A percentile compares a stretch with the other conserved stretches of the same genome.
phyloP scores from a whole-genome alignment of 2,797 vertebrate genomes.

The Cossypha heuglini region DNA sequence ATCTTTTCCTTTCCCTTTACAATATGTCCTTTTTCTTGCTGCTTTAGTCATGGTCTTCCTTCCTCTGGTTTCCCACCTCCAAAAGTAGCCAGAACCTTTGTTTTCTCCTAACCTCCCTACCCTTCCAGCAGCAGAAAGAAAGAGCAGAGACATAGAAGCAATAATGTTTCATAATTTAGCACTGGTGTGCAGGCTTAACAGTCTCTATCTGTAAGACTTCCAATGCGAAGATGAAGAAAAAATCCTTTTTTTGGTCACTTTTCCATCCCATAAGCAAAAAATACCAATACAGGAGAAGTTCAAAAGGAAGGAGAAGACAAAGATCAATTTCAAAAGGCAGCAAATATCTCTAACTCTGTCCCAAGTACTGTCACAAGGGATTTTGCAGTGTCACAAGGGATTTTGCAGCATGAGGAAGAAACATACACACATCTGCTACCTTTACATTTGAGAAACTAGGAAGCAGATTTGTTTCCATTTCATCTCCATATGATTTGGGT shows the following conservation, averaged over 20 bases:
- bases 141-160: conserved; percentile 5
- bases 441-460: not conserved
- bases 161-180: conserved; percentile 25
- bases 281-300: not conserved
- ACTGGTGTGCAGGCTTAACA: not conserved
- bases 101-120: not conserved
- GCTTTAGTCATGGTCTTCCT: not conserved
- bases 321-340: not conserved
- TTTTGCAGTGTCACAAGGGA: not conserved
- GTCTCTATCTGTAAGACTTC: not conserved
- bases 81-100: not conserved
- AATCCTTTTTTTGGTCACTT: not conserved
- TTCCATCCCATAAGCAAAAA: not conserved
- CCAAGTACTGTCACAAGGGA: not conserved
- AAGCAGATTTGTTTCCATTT: conserved; percentile 53
- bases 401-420: not conserved
- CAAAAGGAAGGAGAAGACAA: conserved; percentile 23
- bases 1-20: not conserved
- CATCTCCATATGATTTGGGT: conserved; percentile 9
- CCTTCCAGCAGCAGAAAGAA: not conserved
- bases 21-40: not conserved
- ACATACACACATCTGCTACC: conserved; percentile 10
- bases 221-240: not conserved
- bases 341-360: not conserved
- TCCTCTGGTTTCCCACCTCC: not conserved